A percentile compares a stretch with the other conserved stretches of the same genome.
phyloP scores from a whole-genome alignment of 2,113 vertebrate species.

The Camelus dromedarius region DNA sequence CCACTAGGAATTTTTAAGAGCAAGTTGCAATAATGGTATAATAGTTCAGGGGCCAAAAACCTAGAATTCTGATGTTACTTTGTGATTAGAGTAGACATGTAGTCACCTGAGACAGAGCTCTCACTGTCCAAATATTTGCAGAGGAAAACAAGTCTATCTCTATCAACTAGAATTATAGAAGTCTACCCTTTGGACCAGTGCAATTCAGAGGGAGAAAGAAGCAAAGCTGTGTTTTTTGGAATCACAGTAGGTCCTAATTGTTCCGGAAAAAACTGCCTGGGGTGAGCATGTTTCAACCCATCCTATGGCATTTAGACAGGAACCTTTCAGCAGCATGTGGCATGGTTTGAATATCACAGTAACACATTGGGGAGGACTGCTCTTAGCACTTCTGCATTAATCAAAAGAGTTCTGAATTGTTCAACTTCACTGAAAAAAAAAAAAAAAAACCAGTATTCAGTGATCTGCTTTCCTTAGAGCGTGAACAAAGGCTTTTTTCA shows the following conservation, averaged over 20 bases:
- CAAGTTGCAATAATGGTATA: neutral
- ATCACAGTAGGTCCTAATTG: neutral
- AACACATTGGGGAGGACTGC: neutral
- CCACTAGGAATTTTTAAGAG: neutral
- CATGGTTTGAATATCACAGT: conserved; percentile 3
- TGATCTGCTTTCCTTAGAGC: conserved; percentile 24
- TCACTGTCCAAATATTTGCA: conserved; percentile 12
- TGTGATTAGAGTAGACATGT: neutral
- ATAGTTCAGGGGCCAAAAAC: neutral
- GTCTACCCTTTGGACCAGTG: neutral
- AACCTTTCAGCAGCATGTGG: neutral
- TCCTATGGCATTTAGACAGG: conserved; percentile 15
- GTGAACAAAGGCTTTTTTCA: conserved; percentile 32
- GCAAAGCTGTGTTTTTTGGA: neutral
- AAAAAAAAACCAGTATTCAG: neutral
- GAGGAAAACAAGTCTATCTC: neutral
- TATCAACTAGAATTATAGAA: neutral
- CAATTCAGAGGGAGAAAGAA: neutral
- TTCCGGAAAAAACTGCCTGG: neutral
- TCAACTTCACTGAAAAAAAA: neutral
- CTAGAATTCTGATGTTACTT: neutral
- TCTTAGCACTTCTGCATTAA: neutral
- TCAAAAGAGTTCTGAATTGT: conserved; percentile 29
- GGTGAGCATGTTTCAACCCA: neutral
- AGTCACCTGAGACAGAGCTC: neutral